Percentiles rank a stretch among this genome's conserved stretches.
These are phyloP conservation scores for Podocnemis expansa DNA, from an alignment of 2,113 vertebrate genomes.

Conservation along the genomic window DNA sequence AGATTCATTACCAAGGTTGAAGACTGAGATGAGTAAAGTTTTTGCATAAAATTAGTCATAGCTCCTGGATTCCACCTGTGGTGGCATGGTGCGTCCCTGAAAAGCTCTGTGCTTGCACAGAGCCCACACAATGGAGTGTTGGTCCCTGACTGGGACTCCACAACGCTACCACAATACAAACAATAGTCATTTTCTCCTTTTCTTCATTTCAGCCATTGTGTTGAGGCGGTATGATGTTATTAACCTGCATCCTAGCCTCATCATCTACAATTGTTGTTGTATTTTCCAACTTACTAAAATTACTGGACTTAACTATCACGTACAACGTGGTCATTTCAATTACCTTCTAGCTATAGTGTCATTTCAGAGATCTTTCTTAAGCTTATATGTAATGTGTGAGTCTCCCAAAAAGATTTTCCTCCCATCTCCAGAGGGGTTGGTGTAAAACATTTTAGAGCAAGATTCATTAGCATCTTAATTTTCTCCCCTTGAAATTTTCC, in stretches of 20 bases:
- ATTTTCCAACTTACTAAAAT: slow-evolving; percentile 10
- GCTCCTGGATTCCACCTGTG: not conserved
- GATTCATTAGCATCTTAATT: not conserved
- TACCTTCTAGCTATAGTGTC: not conserved
- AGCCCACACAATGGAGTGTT: no score
- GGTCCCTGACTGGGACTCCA: no score
- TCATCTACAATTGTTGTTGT: not conserved
- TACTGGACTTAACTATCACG: rapidly evolving
- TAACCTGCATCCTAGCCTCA: not conserved
- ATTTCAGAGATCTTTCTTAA: not conserved
- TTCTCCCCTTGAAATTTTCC: not conserved
- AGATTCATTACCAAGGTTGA: not conserved
- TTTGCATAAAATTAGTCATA: not conserved
- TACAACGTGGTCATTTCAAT: not conserved
- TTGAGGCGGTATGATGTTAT: no score
- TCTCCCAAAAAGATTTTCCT: slow-evolving; percentile 41
- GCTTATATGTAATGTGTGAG: not conserved
- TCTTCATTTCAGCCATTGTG: no score
- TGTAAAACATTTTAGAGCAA: not conserved
- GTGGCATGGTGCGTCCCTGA: not conserved
- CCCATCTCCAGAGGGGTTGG: not conserved
- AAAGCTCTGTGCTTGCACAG: not conserved
- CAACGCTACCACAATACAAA: no score
- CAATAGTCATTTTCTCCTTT: no score
- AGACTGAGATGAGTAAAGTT: not conserved